phyloP scores from a whole-genome alignment of 2,113 vertebrate species.

The Ramphastos sulfuratus region DNA sequence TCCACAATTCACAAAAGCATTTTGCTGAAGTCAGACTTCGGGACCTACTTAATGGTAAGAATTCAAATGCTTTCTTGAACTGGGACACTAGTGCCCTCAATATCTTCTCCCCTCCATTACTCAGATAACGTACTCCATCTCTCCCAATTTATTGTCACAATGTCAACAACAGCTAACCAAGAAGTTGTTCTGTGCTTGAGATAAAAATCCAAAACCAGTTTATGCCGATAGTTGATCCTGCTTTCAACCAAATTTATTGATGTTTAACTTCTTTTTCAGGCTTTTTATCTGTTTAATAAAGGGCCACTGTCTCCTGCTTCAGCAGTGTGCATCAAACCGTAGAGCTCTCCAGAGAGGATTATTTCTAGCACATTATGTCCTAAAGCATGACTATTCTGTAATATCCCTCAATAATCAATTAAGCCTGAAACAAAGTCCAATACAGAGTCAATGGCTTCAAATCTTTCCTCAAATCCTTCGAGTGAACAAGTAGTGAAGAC shows the following conservation, averaged over 20 bases:
- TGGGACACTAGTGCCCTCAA: not conserved
- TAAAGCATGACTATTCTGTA: conserved; percentile 62
- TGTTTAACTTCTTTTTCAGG: conserved; percentile 1
- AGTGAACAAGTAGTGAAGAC: not conserved
- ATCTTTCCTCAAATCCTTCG: conserved; percentile 31
- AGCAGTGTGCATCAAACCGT: conserved; percentile 34
- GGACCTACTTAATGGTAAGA: not conserved
- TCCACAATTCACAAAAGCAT: not conserved
- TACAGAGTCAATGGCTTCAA: conserved; percentile 32
- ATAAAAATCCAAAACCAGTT: not conserved
- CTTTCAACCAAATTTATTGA: conserved; percentile 8
- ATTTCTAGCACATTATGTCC: conserved; percentile 69
- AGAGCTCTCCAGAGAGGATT: conserved; percentile 64
- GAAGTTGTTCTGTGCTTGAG: not conserved
- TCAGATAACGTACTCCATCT: not conserved
- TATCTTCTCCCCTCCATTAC: not conserved
- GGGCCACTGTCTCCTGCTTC: conserved; percentile 59
- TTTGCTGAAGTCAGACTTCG: not conserved
- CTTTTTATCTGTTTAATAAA: conserved; percentile 37
- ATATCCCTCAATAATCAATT: conserved; percentile 77
- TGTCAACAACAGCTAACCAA: not conserved
- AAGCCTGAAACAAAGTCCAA: conserved; percentile 59
- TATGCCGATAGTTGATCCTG: not conserved
- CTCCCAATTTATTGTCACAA: not conserved
- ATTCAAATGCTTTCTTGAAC: not conserved